Evolutionary conservation across 2,888 invertebrate species (phyloP).

Genomic region (Sicus ferrugineus): DNA sequence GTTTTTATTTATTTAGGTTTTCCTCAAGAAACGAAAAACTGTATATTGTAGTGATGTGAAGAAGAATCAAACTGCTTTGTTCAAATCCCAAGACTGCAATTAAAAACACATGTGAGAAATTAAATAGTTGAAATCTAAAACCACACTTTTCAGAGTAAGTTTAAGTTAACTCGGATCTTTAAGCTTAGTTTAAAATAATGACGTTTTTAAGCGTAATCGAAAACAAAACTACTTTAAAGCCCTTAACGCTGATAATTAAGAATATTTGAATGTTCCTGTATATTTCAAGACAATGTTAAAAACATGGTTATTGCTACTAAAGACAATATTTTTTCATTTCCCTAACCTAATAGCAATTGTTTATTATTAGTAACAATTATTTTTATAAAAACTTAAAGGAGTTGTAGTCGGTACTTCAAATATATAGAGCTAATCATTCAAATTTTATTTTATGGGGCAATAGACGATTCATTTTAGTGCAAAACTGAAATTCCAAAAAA

Average conservation of each 20-base stretch:
- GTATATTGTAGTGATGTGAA: constrained; percentile 27
- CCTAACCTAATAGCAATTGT: too few species aligned
- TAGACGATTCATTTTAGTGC: too few species aligned
- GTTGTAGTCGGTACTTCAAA: too few species aligned
- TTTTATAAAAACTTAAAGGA: too few species aligned
- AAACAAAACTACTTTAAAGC: not conserved
- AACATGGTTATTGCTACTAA: too few species aligned
- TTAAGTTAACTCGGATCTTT: not conserved
- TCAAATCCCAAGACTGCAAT: constrained; percentile 49
- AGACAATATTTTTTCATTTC: too few species aligned
- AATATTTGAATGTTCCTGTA: too few species aligned
- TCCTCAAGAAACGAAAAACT: constrained; percentile 4
- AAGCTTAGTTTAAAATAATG: not conserved
- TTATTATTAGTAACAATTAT: too few species aligned
- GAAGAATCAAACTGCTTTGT: constrained; percentile 33
- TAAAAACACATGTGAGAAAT: constrained; percentile 37
- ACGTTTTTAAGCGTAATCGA: not conserved
- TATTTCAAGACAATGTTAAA: too few species aligned
- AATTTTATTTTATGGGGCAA: too few species aligned
- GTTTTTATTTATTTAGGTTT: constrained; percentile 30
- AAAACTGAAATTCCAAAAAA: too few species aligned
- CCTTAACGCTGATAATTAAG: not conserved
- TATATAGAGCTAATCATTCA: too few species aligned
- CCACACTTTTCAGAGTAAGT: not conserved
- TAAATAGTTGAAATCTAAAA: not conserved